Conservation (phyloP, 2,113 vertebrate species). For the Cyprinus carpio region DNA sequence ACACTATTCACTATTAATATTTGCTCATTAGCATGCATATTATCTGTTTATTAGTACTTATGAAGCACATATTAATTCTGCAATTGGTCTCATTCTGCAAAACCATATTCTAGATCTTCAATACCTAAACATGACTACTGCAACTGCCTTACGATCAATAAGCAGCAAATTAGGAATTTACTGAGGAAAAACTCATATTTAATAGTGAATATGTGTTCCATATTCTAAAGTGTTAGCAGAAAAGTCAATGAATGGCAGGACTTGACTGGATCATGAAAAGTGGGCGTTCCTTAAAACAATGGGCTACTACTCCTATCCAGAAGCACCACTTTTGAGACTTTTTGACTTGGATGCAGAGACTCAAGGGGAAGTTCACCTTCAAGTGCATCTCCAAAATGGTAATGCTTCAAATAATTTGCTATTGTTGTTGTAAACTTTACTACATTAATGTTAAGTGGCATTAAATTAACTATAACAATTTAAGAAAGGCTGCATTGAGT, state of each 20-base stretch:
- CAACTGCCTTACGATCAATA: too few relatives aligned
- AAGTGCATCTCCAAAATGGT: background rate
- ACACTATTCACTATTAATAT: background rate
- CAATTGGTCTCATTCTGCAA: too few relatives aligned
- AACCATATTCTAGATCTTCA: too few relatives aligned
- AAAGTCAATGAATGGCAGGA: background rate
- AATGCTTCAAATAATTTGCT: background rate
- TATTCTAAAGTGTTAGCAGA: too few relatives aligned
- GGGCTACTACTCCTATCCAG: background rate
- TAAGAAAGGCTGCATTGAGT: background rate
- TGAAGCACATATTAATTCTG: too few relatives aligned
- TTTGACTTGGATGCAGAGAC: background rate
- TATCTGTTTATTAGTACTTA: too few relatives aligned
- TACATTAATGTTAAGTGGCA: background rate
- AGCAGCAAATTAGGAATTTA: too few relatives aligned
- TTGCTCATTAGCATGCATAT: too few relatives aligned
- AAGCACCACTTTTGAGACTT: background rate
- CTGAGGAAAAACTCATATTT: too few relatives aligned
- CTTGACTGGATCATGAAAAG: background rate
- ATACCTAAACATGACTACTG: too few relatives aligned
- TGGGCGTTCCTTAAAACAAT: background rate
- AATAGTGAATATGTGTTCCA: too few relatives aligned
- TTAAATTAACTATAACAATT: too few relatives aligned
- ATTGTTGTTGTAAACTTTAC: background rate
- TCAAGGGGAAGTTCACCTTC: background rate